Base-by-base conservation (phyloP, 2,113 vertebrate genomes). In the Cynoglossus semilaevis region DNA sequence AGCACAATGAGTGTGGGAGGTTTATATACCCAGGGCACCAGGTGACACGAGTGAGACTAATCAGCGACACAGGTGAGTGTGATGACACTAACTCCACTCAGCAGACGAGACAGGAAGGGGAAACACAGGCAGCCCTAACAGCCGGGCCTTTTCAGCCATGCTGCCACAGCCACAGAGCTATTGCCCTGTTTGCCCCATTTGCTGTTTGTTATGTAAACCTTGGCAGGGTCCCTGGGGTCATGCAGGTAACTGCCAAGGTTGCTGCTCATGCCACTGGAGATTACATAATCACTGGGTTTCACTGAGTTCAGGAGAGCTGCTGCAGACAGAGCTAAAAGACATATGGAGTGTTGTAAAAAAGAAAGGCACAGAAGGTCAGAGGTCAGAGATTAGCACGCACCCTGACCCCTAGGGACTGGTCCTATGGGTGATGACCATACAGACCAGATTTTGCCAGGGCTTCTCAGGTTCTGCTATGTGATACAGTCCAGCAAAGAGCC, bases 171-270 rank as follows among this genome's bases (percentile, higher is more conserved):
- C 47, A 64, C 65, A 68, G 51, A 57, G 35, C 22, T 51, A 57
- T 82, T 57, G 18, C 51, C 44, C 16, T 72, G 51, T 65, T 71
- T 76, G 47, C 62, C 52, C 16, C 70, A 48, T 65, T 71, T 76
- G 47, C 62, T 51, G 16, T 86, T 76, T 85, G 83, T 87, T 88
- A 87, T 80, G 82, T 88, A 87, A 90, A 87, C 73, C 51, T 72
- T 76, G 84, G 69, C 80, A 72, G 49, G 35, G 66, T 74, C 72
- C 64, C 69, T 51, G 79, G 65, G 72, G 77, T 82, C 79, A 79
- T 70, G 74, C 81, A 79, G 50, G 67, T 60, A 63, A 66, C 74
- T 82, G 78, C 78, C 83, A 74, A 83, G 80, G 72, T 61, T 79
- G 79, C 79, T 77, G 70, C 71, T 73, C 60, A 46, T 35, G 66